A percentile compares a stretch with the other conserved stretches of the same genome.
phyloP scores from a whole-genome alignment of 2,888 invertebrate species.

The Miltochrista miniata region DNA sequence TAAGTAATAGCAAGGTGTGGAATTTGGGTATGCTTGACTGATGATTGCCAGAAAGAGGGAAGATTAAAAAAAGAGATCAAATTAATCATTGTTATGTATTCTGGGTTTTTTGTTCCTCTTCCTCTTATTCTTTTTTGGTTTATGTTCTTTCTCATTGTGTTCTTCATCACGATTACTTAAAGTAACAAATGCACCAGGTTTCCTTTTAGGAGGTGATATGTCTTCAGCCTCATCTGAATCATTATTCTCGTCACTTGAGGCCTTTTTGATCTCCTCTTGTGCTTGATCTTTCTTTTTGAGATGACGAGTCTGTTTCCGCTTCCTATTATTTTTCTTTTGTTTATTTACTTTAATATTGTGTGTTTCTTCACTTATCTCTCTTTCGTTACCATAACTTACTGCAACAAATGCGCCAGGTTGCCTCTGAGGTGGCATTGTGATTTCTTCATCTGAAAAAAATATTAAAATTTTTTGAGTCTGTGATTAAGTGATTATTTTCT shows the following conservation, averaged over 20 bases:
- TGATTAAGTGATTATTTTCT: too few species aligned
- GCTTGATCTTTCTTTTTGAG: conserved; percentile 67
- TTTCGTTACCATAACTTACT: conserved; percentile 65
- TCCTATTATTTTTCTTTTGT: too few species aligned
- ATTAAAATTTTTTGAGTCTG: too few species aligned
- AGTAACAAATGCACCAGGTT: conserved; percentile 70
- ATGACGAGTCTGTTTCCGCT: conserved; percentile 68
- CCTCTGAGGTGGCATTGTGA: conserved; percentile 46
- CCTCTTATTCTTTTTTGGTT: conserved; percentile 55
- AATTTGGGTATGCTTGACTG: too few species aligned
- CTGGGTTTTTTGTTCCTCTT: conserved; percentile 9
- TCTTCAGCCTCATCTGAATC: conserved; percentile 46
- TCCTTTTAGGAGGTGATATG: conserved; percentile 50
- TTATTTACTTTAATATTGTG: too few species aligned
- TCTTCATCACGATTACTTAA: conserved; percentile 66
- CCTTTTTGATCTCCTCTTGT: conserved; percentile 33
- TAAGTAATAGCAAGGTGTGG: too few species aligned
- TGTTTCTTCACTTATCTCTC: too few species aligned
- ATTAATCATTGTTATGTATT: conserved; percentile 16
- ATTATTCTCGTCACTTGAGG: conserved; percentile 37
- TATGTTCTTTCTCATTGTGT: conserved; percentile 39
- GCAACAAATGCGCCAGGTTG: conserved; percentile 72
- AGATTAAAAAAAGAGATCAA: not conserved
- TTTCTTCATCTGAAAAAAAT: conserved; percentile 49
- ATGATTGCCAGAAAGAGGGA: too few species aligned